These are phyloP conservation scores for Heteractis magnifica DNA, from an alignment of 92 coral and sea anemone genomes.

Conservation along the genomic window DNA sequence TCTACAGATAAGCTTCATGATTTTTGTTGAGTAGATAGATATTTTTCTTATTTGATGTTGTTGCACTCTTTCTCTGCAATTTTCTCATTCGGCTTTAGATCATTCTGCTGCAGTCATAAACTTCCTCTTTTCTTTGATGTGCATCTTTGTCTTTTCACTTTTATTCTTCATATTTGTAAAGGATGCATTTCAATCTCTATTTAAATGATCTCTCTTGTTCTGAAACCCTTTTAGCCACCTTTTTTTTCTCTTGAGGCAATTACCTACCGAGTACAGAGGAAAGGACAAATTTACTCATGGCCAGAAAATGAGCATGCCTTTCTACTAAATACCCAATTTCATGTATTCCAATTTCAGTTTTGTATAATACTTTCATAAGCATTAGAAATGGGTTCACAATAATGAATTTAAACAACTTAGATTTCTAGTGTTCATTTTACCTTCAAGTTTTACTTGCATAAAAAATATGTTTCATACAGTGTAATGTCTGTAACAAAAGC, in stretches of 20 bases:
- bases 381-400: background rate
- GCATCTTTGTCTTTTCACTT: background rate
- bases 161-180: conserved; percentile 1
- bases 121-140: conserved; percentile 29
- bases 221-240: too few relatives aligned
- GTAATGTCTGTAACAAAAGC: conserved; percentile 7
- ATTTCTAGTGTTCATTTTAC: conserved; percentile 23
- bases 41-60: conserved; percentile 17
- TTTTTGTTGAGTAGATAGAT: conserved; percentile 6
- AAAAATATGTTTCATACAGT: conserved; percentile 3
- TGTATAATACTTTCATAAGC: too few relatives aligned
- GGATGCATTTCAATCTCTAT: too few relatives aligned
- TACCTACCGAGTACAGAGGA: too few relatives aligned
- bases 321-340: too few relatives aligned
- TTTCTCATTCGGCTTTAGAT: conserved; percentile 22
- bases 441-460: background rate
- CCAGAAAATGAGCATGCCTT: too few relatives aligned
- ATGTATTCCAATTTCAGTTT: too few relatives aligned
- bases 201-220: too few relatives aligned
- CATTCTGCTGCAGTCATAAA: conserved; percentile 21
- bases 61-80: conserved; percentile 25
- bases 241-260: too few relatives aligned
- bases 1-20: background rate
- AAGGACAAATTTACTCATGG: too few relatives aligned
- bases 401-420: conserved; percentile 6